phyloP scores from a whole-genome alignment of 2,888 invertebrate species.

The Pogonocherus hispidulus region DNA sequence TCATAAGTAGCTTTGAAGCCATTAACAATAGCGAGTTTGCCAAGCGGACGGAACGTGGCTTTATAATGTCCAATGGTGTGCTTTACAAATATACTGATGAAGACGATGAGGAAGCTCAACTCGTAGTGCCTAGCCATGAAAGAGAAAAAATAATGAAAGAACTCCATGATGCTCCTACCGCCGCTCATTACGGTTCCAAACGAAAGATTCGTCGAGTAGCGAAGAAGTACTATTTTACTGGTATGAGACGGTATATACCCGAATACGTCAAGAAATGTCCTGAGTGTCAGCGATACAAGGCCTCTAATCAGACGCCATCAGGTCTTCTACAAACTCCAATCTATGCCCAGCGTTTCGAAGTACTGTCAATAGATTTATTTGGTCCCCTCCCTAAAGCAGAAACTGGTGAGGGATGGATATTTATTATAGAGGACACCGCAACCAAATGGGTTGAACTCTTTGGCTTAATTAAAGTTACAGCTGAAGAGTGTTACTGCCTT shows the following conservation, averaged over 20 bases:
- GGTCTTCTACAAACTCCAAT: constrained; percentile 36
- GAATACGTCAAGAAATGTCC: constrained; percentile 25
- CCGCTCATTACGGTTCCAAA: constrained; percentile 51
- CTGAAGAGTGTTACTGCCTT: constrained; percentile 39
- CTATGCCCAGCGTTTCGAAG: constrained; percentile 38
- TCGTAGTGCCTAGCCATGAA: constrained; percentile 43
- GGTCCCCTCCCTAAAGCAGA: constrained; percentile 39
- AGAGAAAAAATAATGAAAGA: constrained; percentile 32
- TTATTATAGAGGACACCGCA: constrained; percentile 40
- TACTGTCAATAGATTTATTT: constrained; percentile 42
- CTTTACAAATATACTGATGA: constrained; percentile 42
- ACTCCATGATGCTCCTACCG: constrained; percentile 48
- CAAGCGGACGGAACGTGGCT: constrained; percentile 38
- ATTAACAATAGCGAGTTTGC: constrained; percentile 1
- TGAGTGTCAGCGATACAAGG: constrained; percentile 38
- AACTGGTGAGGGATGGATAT: constrained; percentile 10
- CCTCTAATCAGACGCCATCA: constrained; percentile 32
- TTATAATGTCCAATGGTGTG: constrained; percentile 39
- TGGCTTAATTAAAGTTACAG: not conserved
- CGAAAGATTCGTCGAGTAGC: constrained; percentile 37
- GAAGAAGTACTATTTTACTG: constrained; percentile 41
- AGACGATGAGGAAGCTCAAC: constrained; percentile 47
- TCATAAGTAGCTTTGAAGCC: constrained; percentile 46
- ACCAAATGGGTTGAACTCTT: constrained; percentile 40
- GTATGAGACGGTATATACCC: constrained; percentile 34